Evolutionary conservation across 2,888 invertebrate genomes (phyloP).

Genomic region (Athalia cordata): DNA sequence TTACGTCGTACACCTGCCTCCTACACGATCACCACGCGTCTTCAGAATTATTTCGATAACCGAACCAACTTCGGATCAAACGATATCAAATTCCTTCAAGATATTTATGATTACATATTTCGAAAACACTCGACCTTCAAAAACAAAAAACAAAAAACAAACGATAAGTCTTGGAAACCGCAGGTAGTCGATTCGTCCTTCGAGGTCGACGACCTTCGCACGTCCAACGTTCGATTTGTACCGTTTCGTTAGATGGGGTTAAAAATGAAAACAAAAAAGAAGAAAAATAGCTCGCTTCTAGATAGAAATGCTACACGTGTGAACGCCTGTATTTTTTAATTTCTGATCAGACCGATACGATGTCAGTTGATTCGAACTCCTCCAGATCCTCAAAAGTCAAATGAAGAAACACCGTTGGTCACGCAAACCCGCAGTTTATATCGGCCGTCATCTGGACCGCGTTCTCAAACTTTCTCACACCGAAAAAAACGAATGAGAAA

Average conservation of each 20-base stretch:
- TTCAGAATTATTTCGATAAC: neutral
- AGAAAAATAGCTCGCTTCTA: neutral
- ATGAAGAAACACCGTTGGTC: slow-evolving; percentile 4
- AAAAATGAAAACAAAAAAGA: neutral
- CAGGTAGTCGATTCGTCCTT: too few species aligned
- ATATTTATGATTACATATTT: too few species aligned
- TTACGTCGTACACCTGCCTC: slow-evolving; percentile 41
- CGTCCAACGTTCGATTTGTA: neutral
- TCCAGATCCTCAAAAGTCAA: neutral
- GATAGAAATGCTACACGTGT: too few species aligned
- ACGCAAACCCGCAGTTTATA: slow-evolving; percentile 11
- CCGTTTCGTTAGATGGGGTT: neutral
- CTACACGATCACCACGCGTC: neutral
- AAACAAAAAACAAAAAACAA: too few species aligned
- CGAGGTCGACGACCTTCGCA: too few species aligned
- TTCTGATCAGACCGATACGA: too few species aligned
- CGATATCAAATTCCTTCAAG: too few species aligned
- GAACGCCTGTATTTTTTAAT: too few species aligned
- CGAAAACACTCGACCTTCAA: too few species aligned
- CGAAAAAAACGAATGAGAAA: neutral
- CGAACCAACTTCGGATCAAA: neutral
- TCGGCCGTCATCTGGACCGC: slow-evolving; percentile 43
- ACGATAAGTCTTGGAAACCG: too few species aligned
- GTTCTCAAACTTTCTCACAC: slow-evolving; percentile 34
- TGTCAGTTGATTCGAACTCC: neutral